These are phyloP conservation scores for Ailurus styani DNA, from an alignment of 2,113 vertebrate genomes.

Conservation along the genomic window DNA sequence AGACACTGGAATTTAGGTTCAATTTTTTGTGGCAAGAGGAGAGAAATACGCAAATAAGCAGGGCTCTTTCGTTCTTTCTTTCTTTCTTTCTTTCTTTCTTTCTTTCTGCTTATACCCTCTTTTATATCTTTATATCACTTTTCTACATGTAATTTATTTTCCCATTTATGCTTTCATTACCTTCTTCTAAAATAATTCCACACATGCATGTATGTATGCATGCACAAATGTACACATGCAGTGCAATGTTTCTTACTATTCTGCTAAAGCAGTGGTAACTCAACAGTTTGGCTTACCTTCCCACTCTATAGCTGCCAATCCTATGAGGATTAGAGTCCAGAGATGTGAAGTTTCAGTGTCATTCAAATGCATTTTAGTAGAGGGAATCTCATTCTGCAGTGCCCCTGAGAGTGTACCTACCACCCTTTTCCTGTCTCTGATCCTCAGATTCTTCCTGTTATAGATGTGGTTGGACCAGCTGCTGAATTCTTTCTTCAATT, in stretches of 20 bases:
- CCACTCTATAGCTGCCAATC: background rate
- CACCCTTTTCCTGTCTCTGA: background rate
- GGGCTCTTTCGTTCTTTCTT: background rate
- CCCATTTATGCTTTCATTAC: background rate
- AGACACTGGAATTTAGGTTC: background rate
- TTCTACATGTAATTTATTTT: background rate
- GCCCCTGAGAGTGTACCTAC: background rate
- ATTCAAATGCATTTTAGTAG: background rate
- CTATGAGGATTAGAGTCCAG: background rate
- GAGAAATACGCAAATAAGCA: background rate
- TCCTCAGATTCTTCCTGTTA: background rate
- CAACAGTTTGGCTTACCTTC: background rate
- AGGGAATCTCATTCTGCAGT: background rate
- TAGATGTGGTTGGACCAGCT: background rate
- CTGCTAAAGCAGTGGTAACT: background rate
- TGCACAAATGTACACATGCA: rapidly evolving
- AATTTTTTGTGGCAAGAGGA: slow-evolving; percentile 11
- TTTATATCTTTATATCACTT: background rate
- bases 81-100: background rate
- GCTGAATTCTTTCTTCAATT: background rate
- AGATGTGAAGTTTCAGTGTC: background rate
- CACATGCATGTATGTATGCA: rapidly evolving
- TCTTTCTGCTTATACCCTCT: background rate
- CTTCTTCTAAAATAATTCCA: background rate
- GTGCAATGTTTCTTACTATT: background rate